Evolutionary conservation across 2,888 invertebrate species (phyloP), one percentile per base, ranked within the genome.

Genomic region (Eristalinus sepulchralis): DNA sequence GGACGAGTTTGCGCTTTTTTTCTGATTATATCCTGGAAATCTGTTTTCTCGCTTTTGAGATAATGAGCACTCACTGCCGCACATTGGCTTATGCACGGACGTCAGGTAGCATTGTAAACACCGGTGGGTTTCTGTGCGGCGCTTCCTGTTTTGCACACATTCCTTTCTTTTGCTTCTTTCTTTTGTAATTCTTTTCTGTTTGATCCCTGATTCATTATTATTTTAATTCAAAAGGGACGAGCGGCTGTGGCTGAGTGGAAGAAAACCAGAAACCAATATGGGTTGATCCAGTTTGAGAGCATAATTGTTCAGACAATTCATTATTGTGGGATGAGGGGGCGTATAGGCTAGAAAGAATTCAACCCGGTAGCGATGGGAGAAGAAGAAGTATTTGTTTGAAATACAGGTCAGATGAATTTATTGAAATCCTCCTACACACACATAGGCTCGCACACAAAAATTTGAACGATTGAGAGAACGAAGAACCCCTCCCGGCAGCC

Each of bases 1-100:
- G 86, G 83, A 83, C 86, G 86, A 83, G 78, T 75, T 83, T 86
- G 78, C 62, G 86, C 70, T 64, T 79, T 60, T 79, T 60, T 63
- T 72, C 82, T 82, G 78, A 86, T 82, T 78, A 86, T 82, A 75
- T 75, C 73, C 85, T 68, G 72, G 53, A 62, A 82, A 78, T 82
- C 71, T 76, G 63, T 75, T 81, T 79, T 27, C 27, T 27, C 27
- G 27, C 27, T 27, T 27, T 5, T 27, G 76, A 72, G 82, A 72
- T 39, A 70, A 62, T 72, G 11, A 34, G 53, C 53, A 27, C 27
- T 27, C 27, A 27, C 27, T 5, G 20, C 17, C 68, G 53, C 59
- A 62, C 57, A 67, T 57, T 5, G 2, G 2, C 20, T 33, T 60
- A 24, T 17, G 4, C 53, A 68, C n/a, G 34, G 8, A 55, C 34